These are phyloP conservation scores for Dendrocincla fuliginosa DNA, from an alignment of 2,797 vertebrate species.

Conservation along the genomic window DNA sequence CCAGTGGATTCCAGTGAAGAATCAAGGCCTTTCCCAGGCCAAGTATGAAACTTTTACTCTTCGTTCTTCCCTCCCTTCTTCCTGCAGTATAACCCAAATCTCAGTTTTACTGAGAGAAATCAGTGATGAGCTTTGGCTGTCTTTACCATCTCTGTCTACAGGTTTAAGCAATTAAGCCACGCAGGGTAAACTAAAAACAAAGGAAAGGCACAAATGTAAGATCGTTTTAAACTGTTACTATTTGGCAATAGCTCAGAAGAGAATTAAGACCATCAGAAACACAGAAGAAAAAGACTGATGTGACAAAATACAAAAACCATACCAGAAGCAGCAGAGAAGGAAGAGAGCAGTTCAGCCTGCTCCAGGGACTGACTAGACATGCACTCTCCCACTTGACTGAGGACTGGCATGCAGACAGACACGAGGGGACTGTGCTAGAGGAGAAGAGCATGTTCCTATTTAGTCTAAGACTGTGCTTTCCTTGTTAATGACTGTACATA, in stretches of 20 bases:
- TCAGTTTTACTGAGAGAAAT: not conserved
- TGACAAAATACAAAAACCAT: not conserved
- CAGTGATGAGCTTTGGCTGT: not conserved
- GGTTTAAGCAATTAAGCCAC: not conserved
- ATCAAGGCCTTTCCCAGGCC: not conserved
- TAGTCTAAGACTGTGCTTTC: not conserved
- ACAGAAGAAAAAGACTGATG: not conserved
- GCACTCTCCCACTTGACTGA: not conserved
- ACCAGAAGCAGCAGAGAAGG: not conserved
- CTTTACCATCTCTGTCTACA: not conserved
- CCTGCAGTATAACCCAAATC: not conserved
- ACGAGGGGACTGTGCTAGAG: not conserved
- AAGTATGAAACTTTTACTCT: not conserved
- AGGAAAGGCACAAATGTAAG: not conserved
- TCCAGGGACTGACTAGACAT: not conserved
- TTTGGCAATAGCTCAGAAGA: not conserved
- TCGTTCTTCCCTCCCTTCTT: not conserved
- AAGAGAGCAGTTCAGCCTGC: not conserved
- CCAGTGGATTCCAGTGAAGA: not conserved
- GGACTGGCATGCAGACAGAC: not conserved
- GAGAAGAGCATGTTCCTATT: not conserved
- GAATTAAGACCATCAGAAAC: not conserved
- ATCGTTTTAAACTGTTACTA: not conserved
- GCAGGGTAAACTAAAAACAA: not conserved
- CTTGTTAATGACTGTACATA: not conserved